These are phyloP conservation scores for Erebia aethiops DNA, from an alignment of 2,888 invertebrate genomes.

Conservation along the genomic window DNA sequence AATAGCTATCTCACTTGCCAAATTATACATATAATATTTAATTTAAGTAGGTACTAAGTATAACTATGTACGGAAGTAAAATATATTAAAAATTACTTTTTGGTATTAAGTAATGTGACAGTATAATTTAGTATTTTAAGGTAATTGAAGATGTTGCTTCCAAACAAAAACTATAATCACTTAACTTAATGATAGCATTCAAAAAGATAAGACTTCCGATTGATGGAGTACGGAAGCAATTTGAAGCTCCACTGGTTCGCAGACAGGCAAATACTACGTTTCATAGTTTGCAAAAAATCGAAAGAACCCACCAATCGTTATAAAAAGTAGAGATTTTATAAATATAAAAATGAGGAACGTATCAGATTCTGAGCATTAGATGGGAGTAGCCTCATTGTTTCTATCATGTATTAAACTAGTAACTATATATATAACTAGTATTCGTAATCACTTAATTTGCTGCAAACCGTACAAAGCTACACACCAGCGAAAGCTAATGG, in stretches of 20 bases:
- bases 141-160: conserved; percentile 13
- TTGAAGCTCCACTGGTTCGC: conserved; percentile 33
- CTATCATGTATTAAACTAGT: no score
- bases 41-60: no score
- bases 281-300: neutral
- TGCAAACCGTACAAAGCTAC: neutral
- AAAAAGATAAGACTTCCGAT: conserved; percentile 35
- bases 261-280: neutral
- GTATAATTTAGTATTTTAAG: neutral
- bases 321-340: neutral
- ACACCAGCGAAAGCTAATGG: neutral
- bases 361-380: no score
- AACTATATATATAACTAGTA: no score
- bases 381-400: neutral
- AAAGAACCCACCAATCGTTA: neutral
- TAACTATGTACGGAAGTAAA: no score
- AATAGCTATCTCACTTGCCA: neutral
- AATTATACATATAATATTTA: no score
- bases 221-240: conserved; percentile 39
- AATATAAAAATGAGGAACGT: neutral
- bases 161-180: conserved; percentile 8
- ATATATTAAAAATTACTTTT: neutral
- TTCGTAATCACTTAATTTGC: neutral
- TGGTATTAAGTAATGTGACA: neutral
- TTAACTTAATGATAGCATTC: conserved; percentile 6